Evolutionary conservation across 1,140 invertebrate genomes (phyloP), one percentile per base, ranked within the genome.

Genomic region (Drosophila seguyi): DNA sequence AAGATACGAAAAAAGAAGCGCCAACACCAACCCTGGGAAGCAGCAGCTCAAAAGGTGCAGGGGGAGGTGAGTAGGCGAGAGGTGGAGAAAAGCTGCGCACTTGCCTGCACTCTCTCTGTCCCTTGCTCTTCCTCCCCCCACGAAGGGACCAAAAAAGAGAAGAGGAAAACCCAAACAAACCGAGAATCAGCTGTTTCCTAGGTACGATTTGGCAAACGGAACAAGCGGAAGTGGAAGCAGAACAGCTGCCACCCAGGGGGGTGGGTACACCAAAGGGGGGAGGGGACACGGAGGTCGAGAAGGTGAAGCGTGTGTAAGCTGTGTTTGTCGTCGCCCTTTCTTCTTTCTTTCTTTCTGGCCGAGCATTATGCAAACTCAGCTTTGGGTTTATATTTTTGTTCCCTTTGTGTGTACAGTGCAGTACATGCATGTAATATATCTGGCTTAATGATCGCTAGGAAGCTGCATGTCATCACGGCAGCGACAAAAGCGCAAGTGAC

Each of bases 181-280:
- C 71, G n/a, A 62, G 48, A 62, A 72, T 86, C 82, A 86, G 82
- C 82, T 86, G 82, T 87, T 82, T 68, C 57, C 48, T 58, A 53
- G 73, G 72, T 50, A 75, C 62, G 45, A 38, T 69, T 74, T 75
- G 74, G 74, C 66, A 55, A 57, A 59, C 50, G 81, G 48, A 81
- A 86, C 68, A 66, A 48, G 52, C 74, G 79, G 69, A 88, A 87
- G 53, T 80, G 73, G 81, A 84, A 84, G 44, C 63, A 71, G 65
- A 80, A 78, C 73, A 81, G 72, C 76, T 73, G 67, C 50, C 58
- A 48, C 25, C 25, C 36, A n/a, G 13, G 4, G 25, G 11, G 42
- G 5, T 18, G 25, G 18, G 22, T 3, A 2, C 2, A 6, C 0
- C n/a, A 27, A 29, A 6, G 22, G 13, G 38, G 20, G 31, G 6